These are phyloP conservation scores for Perca schrenkii DNA, from an alignment of 2,113 vertebrate species.

Conservation along the genomic window DNA sequence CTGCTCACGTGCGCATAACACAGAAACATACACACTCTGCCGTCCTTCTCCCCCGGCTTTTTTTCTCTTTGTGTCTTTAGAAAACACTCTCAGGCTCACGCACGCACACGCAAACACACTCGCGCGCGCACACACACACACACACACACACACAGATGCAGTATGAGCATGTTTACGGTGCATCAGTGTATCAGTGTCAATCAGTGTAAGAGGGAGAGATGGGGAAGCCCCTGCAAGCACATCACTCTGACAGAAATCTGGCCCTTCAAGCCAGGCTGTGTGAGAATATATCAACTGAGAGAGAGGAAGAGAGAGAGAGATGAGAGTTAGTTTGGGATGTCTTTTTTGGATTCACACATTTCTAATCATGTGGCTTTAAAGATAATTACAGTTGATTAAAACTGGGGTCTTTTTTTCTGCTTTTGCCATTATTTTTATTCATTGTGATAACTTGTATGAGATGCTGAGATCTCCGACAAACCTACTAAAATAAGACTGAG, in stretches of 20 bases:
- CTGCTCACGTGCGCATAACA: constrained; percentile 70
- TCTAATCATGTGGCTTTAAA: constrained; percentile 2
- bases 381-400: neutral
- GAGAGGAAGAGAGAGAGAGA: neutral
- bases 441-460: neutral
- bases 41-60: constrained; percentile 13
- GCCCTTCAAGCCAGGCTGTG: constrained; percentile 67
- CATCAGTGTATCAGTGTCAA: constrained; percentile 80
- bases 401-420: neutral
- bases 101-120: constrained; percentile 3
- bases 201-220: constrained; percentile 76
- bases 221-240: constrained; percentile 74
- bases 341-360: neutral
- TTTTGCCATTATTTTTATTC: neutral
- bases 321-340: neutral
- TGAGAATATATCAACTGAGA: constrained; percentile 45
- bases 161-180: constrained; percentile 62
- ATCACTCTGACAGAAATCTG: constrained; percentile 83
- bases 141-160: constrained; percentile 19
- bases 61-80: constrained; percentile 52
- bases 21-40: constrained; percentile 50
- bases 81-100: constrained; percentile 46
- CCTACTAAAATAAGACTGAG: neutral
- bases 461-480: neutral
- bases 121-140: constrained; percentile 8